phyloP scores from a whole-genome alignment of 2,113 vertebrate species.

The Myrmophylax atrothorax region DNA sequence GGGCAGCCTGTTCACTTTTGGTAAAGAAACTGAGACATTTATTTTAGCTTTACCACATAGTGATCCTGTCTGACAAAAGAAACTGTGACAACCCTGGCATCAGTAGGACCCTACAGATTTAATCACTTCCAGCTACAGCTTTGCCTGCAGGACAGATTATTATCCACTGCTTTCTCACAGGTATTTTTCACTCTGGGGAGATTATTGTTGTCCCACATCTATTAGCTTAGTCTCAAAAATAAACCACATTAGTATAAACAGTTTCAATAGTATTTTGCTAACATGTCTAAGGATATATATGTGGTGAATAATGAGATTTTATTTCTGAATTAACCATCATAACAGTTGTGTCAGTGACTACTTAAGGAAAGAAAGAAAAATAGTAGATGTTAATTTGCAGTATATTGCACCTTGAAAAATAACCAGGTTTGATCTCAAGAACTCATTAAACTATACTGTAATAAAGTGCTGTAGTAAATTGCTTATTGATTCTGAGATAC shows the following conservation, averaged over 20 bases:
- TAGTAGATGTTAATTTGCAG: background rate
- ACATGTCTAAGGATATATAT: background rate
- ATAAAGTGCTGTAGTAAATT: background rate
- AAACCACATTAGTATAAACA: background rate
- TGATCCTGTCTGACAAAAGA: background rate
- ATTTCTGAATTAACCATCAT: background rate
- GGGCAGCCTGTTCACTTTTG: background rate
- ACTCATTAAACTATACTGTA: background rate
- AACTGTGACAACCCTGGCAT: background rate
- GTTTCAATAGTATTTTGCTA: background rate
- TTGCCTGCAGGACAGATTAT: background rate
- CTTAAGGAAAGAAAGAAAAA: background rate
- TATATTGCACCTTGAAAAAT: background rate
- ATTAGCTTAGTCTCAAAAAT: background rate
- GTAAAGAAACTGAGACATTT: background rate
- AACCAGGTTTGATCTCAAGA: background rate
- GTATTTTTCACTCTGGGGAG: background rate
- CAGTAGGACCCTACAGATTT: background rate
- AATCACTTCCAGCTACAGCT: background rate
- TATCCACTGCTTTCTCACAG: background rate
- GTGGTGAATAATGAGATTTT: background rate
- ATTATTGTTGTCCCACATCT: background rate
- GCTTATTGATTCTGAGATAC: conserved; percentile 10
- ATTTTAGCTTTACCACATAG: background rate
- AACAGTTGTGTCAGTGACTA: background rate